phyloP scores from a whole-genome alignment of 2,113 vertebrate species.

The Morone saxatilis region DNA sequence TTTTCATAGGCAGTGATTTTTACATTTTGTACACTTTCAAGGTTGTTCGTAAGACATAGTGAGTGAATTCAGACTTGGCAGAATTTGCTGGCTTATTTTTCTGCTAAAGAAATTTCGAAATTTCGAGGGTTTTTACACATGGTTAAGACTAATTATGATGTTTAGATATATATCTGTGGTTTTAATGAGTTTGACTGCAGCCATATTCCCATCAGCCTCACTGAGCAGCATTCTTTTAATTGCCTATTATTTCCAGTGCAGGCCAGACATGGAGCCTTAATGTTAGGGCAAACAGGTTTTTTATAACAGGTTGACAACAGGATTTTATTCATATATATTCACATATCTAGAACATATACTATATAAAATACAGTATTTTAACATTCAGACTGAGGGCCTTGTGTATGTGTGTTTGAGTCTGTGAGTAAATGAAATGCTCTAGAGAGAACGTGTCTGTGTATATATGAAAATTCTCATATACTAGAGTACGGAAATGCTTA shows the following conservation, averaged over 20 bases:
- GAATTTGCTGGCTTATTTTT: neutral
- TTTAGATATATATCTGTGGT: conserved; percentile 39
- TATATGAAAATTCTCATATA: neutral
- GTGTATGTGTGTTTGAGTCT: neutral
- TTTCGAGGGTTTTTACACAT: conserved; percentile 1
- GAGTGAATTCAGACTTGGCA: conserved; percentile 2
- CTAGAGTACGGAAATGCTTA: neutral
- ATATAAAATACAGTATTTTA: conserved; percentile 2
- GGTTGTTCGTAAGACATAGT: conserved; percentile 28
- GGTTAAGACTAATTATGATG: conserved; percentile 8
- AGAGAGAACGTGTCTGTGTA: neutral
- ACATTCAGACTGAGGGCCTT: neutral
- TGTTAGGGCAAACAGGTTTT: conserved; percentile 17
- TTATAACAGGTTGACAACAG: conserved; percentile 16
- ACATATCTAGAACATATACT: too few species aligned
- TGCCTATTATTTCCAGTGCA: conserved; percentile 54
- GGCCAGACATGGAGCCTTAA: conserved; percentile 24
- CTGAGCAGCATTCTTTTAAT: conserved; percentile 63
- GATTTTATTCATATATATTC: neutral
- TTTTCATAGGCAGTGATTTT: conserved; percentile 38
- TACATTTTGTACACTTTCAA: conserved; percentile 37
- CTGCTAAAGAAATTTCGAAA: neutral
- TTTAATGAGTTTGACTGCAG: conserved; percentile 68
- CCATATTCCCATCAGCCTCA: conserved; percentile 58
- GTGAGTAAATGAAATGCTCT: neutral